These are phyloP conservation scores for Salvator merianae DNA, from an alignment of 2,113 vertebrate genomes.

Conservation along the genomic window DNA sequence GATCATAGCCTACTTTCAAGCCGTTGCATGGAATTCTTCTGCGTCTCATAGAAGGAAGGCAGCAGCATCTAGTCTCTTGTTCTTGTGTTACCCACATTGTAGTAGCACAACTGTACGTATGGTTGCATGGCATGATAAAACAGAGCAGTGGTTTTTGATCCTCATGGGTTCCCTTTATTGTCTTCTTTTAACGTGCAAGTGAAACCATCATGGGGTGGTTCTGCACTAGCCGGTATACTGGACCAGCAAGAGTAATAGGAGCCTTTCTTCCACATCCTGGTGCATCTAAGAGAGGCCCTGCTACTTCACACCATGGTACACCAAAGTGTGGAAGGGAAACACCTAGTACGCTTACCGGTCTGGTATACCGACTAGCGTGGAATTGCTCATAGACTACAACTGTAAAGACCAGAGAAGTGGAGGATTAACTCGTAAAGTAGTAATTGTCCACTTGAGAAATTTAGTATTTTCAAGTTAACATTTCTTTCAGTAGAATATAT, in stretches of 20 bases:
- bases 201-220: too few species aligned
- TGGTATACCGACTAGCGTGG: too few species aligned
- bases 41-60: not conserved
- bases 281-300: too few species aligned
- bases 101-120: not conserved
- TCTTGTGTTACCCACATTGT: not conserved
- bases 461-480: not conserved
- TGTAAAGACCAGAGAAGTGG: not conserved
- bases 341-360: too few species aligned
- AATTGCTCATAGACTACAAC: not conserved
- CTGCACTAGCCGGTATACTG: too few species aligned
- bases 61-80: not conserved
- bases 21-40: not conserved
- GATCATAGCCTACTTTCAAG: not conserved
- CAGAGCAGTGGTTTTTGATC: not conserved
- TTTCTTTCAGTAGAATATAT: slow-evolving; percentile 7
- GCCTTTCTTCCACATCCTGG: too few species aligned
- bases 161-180: not conserved
- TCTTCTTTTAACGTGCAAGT: too few species aligned
- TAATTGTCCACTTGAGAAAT: slow-evolving; percentile 4
- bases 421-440: not conserved
- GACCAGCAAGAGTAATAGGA: too few species aligned
- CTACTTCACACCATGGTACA: too few species aligned
- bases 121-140: not conserved
- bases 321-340: too few species aligned